phyloP scores from a whole-genome alignment of 2,797 vertebrate genomes.

The Takifugu ocellatus region DNA sequence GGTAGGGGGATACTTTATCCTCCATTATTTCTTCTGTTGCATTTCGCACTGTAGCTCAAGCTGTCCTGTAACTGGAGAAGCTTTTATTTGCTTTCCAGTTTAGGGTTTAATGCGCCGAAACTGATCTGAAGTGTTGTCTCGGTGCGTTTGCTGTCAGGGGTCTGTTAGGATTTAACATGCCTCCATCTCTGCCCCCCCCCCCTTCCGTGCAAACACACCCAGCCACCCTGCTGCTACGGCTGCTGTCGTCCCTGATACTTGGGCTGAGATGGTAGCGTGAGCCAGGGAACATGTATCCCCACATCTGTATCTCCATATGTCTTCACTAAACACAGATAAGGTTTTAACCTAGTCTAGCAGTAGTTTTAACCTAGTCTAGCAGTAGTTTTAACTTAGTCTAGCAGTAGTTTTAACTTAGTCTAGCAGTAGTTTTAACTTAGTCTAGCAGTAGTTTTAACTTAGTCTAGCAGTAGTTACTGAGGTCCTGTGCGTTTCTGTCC shows the following conservation, averaged over 20 bases:
- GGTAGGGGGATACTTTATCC: too few relatives aligned
- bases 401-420: constrained; percentile 3
- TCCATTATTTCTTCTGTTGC: too few relatives aligned
- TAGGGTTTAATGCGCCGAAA: too few relatives aligned
- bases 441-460: constrained; percentile 5
- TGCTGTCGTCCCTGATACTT: constrained; percentile 53
- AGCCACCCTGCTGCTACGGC: constrained; percentile 51
- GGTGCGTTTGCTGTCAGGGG: neutral
- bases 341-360: constrained; percentile 9
- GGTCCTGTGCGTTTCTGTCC: constrained; percentile 1
- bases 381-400: constrained; percentile 4
- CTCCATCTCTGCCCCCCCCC: constrained; percentile 4
- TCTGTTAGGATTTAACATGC: neutral
- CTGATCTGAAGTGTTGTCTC: neutral
- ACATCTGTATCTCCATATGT: constrained; percentile 48
- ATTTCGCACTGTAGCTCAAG: too few relatives aligned
- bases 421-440: constrained; percentile 11
- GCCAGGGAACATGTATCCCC: constrained; percentile 42
- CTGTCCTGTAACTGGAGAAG: too few relatives aligned
- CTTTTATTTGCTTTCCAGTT: too few relatives aligned
- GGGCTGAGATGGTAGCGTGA: constrained; percentile 31
- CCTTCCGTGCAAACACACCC: constrained; percentile 19
- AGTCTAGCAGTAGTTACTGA: constrained; percentile 4
- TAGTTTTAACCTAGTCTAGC: constrained; percentile 7
- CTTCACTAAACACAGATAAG: constrained; percentile 13